A percentile compares a stretch with the other conserved stretches of the same genome.
phyloP scores from a whole-genome alignment of 2,888 invertebrate species.

The Sesamia inferens region DNA sequence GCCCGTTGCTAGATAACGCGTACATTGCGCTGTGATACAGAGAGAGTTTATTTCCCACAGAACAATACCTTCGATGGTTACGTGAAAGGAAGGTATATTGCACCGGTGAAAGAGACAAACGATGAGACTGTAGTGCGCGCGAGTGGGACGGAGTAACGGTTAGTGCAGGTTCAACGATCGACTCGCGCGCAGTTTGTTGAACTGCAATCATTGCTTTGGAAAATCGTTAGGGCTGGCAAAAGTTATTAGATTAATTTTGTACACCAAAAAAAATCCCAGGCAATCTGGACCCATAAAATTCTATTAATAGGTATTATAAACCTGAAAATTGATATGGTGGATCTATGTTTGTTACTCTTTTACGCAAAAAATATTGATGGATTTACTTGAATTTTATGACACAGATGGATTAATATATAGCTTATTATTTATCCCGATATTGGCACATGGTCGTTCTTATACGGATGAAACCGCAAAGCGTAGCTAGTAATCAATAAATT shows the following conservation, averaged over 20 bases:
- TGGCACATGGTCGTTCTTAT: no score
- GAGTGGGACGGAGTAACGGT: conserved; percentile 80
- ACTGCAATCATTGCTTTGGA: conserved; percentile 88
- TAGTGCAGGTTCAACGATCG: conserved; percentile 88
- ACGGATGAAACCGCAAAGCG: no score
- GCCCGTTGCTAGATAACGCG: conserved; percentile 55
- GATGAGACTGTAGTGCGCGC: conserved; percentile 61
- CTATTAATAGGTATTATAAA: no score
- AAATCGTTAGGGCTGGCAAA: conserved; percentile 83
- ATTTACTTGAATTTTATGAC: no score
- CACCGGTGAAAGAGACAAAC: conserved; percentile 73
- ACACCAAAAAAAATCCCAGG: not conserved
- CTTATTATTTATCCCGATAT: no score
- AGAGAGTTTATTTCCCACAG: conserved; percentile 70
- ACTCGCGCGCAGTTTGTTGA: conserved; percentile 89
- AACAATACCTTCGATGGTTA: conserved; percentile 79
- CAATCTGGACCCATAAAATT: not conserved
- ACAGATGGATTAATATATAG: no score
- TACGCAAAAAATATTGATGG: no score
- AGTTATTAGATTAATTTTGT: conserved; percentile 24
- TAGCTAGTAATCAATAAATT: not conserved
- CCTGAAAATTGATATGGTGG: no score
- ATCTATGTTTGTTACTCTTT: no score
- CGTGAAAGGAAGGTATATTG: conserved; percentile 76
- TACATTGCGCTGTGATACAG: conserved; percentile 69